phyloP scores from a whole-genome alignment of 2,888 invertebrate species.

The Drosophila affinis region DNA sequence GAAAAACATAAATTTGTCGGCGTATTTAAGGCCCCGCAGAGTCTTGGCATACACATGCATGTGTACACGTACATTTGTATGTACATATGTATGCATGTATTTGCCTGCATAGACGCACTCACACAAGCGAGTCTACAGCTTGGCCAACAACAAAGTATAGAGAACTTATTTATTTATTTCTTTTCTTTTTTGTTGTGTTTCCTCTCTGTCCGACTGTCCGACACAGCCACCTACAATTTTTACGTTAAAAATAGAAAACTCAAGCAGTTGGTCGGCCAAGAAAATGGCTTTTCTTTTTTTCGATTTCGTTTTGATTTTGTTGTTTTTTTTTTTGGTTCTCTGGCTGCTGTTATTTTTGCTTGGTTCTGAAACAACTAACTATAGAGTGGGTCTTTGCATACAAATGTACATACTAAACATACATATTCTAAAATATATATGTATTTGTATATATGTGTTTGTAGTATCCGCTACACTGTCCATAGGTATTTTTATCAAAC shows the following conservation, averaged over 20 bases:
- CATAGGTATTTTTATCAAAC: conserved; percentile 71
- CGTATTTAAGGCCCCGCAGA: conserved; percentile 23
- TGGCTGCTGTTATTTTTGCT: conserved; percentile 65
- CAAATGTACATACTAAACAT: conserved; percentile 8
- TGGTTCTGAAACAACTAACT: conserved; percentile 77
- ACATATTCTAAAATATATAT: conserved; percentile 3
- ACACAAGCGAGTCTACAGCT: conserved; percentile 20
- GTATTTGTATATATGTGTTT: conserved; percentile 40
- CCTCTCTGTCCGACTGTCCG: conserved; percentile 60
- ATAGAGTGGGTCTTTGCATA: conserved; percentile 52
- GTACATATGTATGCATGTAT: too few relatives aligned
- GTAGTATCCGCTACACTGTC: conserved; percentile 39
- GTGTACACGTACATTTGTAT: too few relatives aligned
- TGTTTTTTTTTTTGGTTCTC: conserved; percentile 29
- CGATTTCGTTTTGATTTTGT: conserved; percentile 29
- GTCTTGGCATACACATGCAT: neutral
- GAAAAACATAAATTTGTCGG: conserved; percentile 42
- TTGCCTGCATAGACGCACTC: neutral
- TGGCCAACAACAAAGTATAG: conserved; percentile 54
- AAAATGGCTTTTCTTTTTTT: conserved; percentile 51
- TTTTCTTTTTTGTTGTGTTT: conserved; percentile 22
- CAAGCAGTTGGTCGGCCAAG: conserved; percentile 76
- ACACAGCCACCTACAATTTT: conserved; percentile 84
- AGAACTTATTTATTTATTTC: conserved; percentile 59
- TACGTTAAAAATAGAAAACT: conserved; percentile 81